Percentiles rank a stretch among this genome's conserved stretches.
Conservation (phyloP, 2,888 invertebrate genomes). For the Nebria brevicollis region DNA sequence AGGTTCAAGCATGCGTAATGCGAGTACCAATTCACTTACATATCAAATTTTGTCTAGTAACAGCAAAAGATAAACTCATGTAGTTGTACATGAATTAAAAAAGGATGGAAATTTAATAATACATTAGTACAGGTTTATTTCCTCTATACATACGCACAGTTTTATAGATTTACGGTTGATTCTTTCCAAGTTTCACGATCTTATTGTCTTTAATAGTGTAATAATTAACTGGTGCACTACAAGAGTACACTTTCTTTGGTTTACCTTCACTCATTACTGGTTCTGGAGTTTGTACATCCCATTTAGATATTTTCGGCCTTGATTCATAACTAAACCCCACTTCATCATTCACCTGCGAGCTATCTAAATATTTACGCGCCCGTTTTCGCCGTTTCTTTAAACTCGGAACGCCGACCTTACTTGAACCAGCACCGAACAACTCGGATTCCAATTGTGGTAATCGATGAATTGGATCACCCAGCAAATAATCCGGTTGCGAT, state of each 20-base stretch:
- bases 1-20: too few relatives aligned
- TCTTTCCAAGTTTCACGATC: slow-evolving; percentile 61
- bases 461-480: slow-evolving; percentile 65
- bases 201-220: slow-evolving; percentile 67
- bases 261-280: slow-evolving; percentile 31
- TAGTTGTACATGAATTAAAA: too few relatives aligned
- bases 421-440: slow-evolving; percentile 64
- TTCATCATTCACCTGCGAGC: neutral
- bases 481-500: slow-evolving; percentile 43
- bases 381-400: slow-evolving; percentile 65
- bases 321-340: slow-evolving; percentile 5
- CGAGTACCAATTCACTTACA: too few relatives aligned
- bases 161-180: neutral
- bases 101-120: too few relatives aligned
- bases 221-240: slow-evolving; percentile 51
- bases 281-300: slow-evolving; percentile 62
- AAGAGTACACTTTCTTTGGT: slow-evolving; percentile 52
- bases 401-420: slow-evolving; percentile 59
- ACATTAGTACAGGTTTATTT: too few relatives aligned
- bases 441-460: slow-evolving; percentile 65
- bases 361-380: slow-evolving; percentile 59
- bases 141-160: too few relatives aligned
- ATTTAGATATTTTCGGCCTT: slow-evolving; percentile 50
- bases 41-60: too few relatives aligned
- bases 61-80: too few relatives aligned